Conservation (phyloP, 2,113 vertebrate genomes). For the Cinclus mexicanus region DNA sequence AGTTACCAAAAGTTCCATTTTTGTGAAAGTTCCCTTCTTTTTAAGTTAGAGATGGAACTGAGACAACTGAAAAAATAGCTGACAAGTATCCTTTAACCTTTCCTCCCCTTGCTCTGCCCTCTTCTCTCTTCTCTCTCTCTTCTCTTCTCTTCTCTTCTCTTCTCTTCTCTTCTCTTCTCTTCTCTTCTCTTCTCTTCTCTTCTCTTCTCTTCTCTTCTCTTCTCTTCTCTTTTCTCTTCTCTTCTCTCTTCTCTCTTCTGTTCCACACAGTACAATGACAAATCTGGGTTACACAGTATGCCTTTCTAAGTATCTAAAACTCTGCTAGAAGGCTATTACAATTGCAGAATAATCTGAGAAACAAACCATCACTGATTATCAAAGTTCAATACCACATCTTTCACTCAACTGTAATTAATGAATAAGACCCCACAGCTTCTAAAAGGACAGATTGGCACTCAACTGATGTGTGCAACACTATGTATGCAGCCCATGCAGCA, state of each 20-base stretch:
- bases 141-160: too few species aligned
- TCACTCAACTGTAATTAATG: background rate
- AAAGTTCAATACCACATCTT: background rate
- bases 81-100: background rate
- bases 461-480: background rate
- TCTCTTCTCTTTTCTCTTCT: background rate
- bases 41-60: background rate
- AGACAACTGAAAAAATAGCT: background rate
- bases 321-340: background rate
- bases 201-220: too few species aligned
- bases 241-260: too few species aligned
- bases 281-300: background rate
- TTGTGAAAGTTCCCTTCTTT: background rate
- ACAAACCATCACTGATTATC: background rate
- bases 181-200: too few species aligned
- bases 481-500: background rate
- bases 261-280: background rate
- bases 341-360: background rate
- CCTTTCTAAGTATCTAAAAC: background rate
- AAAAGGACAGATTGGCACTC: background rate
- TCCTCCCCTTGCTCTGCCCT: accelerated
- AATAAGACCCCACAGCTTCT: background rate
- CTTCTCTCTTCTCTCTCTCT: too few species aligned
- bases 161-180: too few species aligned
- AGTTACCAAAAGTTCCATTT: background rate